These are phyloP conservation scores for Zaprionus vittiger DNA, from an alignment of 1,140 invertebrate genomes.

Conservation along the genomic window DNA sequence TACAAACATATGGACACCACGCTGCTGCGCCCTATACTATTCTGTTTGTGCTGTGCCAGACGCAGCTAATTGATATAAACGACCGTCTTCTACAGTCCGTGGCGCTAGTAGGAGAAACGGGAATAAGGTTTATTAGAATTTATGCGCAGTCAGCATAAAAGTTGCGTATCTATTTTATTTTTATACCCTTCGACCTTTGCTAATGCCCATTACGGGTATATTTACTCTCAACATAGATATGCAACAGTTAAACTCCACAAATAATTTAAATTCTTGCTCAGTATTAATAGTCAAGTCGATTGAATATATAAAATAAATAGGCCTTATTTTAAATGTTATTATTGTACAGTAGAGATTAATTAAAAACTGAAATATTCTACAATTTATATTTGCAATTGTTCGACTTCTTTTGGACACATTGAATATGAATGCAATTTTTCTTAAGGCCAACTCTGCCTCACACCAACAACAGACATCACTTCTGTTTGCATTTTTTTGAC, in stretches of 20 bases:
- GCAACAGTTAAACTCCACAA: too few species aligned
- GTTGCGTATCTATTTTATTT: constrained; percentile 38
- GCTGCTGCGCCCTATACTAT: constrained; percentile 37
- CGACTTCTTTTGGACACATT: too few species aligned
- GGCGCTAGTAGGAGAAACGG: constrained; percentile 36
- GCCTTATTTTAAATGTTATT: too few species aligned
- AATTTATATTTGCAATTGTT: too few species aligned
- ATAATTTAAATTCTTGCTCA: not conserved
- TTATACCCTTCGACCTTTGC: constrained; percentile 2
- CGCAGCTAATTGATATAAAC: constrained; percentile 78
- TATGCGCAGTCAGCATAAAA: constrained; percentile 57
- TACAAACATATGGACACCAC: not conserved
- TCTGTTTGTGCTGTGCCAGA: constrained; percentile 59
- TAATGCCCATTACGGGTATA: not conserved
- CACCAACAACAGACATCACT: too few species aligned
- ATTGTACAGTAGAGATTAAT: too few species aligned
- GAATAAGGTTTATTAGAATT: constrained; percentile 73
- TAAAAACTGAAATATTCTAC: too few species aligned
- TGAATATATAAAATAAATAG: too few species aligned
- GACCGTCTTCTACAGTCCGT: constrained; percentile 69
- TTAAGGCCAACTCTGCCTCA: too few species aligned
- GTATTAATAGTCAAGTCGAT: not conserved
- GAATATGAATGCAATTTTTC: too few species aligned
- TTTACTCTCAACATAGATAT: not conserved
- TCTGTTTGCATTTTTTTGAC: not conserved